Evolutionary conservation across 2,113 vertebrate species (phyloP).

Genomic region (Pseudois nayaur): DNA sequence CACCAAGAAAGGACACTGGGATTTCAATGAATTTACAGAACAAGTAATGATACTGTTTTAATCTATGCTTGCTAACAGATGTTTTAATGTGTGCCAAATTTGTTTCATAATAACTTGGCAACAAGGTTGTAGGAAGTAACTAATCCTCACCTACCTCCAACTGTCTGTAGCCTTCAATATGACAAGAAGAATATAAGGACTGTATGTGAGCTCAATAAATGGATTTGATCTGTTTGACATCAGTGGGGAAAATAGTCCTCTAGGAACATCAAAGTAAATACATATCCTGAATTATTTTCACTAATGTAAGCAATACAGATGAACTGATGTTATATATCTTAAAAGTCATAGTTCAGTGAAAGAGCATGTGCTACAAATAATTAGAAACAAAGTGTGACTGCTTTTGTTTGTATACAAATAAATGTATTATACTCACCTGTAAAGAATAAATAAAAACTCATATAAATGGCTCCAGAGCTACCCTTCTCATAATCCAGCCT

Average conservation of each 20-base stretch:
- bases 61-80: neutral
- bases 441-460: conserved; percentile 14
- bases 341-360: neutral
- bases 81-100: neutral
- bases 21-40: neutral
- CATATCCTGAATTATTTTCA: conserved; percentile 6
- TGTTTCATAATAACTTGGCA: conserved; percentile 3
- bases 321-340: neutral
- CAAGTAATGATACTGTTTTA: neutral
- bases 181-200: neutral
- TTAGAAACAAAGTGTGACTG: neutral
- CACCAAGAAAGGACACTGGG: neutral
- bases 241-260: neutral
- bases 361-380: neutral
- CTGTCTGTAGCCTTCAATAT: neutral
- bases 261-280: neutral
- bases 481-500: neutral
- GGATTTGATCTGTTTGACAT: neutral
- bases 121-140: neutral
- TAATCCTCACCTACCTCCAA: neutral
- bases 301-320: neutral
- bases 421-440: neutral
- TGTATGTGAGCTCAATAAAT: neutral
- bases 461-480: neutral
- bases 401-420: neutral